These are phyloP conservation scores for Craseonycteris thonglongyai DNA, from an alignment of 2,113 vertebrate genomes.

Conservation along the genomic window DNA sequence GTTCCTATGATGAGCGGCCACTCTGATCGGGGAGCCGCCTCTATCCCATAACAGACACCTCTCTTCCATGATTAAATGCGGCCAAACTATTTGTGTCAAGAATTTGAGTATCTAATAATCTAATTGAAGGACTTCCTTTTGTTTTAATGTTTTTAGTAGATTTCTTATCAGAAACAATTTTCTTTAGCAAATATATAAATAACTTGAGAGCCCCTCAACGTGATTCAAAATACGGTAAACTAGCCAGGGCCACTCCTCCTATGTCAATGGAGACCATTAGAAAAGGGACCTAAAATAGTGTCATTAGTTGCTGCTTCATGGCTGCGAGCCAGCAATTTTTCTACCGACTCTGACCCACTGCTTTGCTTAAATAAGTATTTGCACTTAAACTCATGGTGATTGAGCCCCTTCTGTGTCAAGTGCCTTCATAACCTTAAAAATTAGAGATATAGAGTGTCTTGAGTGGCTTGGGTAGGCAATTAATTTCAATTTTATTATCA, in stretches of 20 bases:
- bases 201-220: slow-evolving; percentile 75
- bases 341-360: slow-evolving; percentile 75
- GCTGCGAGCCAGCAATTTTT: slow-evolving; percentile 80
- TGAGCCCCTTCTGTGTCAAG: slow-evolving; percentile 90
- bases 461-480: slow-evolving; percentile 81
- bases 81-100: slow-evolving; percentile 58
- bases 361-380: slow-evolving; percentile 88
- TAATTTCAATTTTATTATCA: slow-evolving; percentile 94
- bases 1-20: neutral
- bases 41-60: neutral
- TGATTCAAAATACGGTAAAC: slow-evolving; percentile 88
- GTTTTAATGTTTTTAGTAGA: slow-evolving; percentile 85
- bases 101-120: slow-evolving; percentile 65
- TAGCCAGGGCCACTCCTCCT: slow-evolving; percentile 80
- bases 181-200: slow-evolving; percentile 86
- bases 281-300: slow-evolving; percentile 71
- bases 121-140: slow-evolving; percentile 72
- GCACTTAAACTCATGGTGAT: slow-evolving; percentile 88
- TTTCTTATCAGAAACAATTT: slow-evolving; percentile 82
- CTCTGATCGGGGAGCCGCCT: neutral
- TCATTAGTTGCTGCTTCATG: slow-evolving; percentile 81
- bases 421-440: slow-evolving; percentile 92
- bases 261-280: slow-evolving; percentile 73
- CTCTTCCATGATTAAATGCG: slow-evolving; percentile 25
- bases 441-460: slow-evolving; percentile 87